A percentile compares a stretch with the other conserved stretches of the same genome.
These are phyloP conservation scores for Lepidocyrtinus sp. DNA, from an alignment of 2,888 invertebrate species.

Conservation along the genomic window DNA sequence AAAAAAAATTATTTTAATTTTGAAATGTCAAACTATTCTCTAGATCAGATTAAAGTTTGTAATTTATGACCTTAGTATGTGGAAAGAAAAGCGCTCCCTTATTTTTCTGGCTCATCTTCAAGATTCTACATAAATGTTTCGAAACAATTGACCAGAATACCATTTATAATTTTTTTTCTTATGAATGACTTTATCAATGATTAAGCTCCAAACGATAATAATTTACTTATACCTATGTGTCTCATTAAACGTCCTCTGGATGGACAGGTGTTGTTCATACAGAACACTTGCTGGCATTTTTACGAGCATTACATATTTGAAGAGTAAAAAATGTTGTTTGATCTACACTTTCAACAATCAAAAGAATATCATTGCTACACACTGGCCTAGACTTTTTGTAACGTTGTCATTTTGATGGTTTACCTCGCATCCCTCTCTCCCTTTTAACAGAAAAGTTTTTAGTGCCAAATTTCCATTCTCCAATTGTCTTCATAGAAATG, in stretches of 20 bases:
- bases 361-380: conserved; percentile 9
- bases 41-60: too few species aligned
- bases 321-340: conserved; percentile 21
- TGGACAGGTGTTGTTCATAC: conserved; percentile 20
- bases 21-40: too few species aligned
- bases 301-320: conserved; percentile 4
- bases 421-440: conserved; percentile 4
- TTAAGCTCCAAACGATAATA: background rate
- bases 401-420: conserved; percentile 10
- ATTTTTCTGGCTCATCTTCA: conserved; percentile 21
- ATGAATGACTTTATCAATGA: conserved; percentile 1
- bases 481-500: conserved; percentile 8
- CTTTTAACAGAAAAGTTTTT: background rate
- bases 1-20: too few species aligned
- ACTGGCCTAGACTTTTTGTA: conserved; percentile 18
- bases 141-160: background rate
- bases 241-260: conserved; percentile 18
- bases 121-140: background rate
- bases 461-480: conserved; percentile 18
- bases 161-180: background rate
- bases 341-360: conserved; percentile 17
- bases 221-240: conserved; percentile 13
- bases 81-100: too few species aligned
- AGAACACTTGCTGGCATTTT: conserved; percentile 20
- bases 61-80: too few species aligned